Base-by-base conservation (phyloP, 2,888 invertebrate genomes). In the Apamea monoglypha region DNA sequence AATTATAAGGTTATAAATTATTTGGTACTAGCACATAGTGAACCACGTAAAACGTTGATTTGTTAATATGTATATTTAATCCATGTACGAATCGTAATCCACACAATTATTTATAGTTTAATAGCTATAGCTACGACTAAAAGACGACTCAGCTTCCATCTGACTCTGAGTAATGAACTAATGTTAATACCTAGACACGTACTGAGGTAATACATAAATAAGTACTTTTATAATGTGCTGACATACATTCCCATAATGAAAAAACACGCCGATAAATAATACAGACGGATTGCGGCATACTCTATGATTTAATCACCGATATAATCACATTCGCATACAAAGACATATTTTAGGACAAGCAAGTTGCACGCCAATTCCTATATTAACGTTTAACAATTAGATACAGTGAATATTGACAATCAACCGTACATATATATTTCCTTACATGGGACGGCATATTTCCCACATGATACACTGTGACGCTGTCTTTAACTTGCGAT, bases 401-500 rank as follows among this genome's bases (percentile, higher is more conserved):
- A 84, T 81, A 85, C 76, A 86, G 84, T 73, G 75, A 89, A 87
- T 86, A 89, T 82, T 84, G 82, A 79, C 83, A 87, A 80, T 87
- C 83, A 80, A 80, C 73, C 82, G 82, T 88, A 78, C 81, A 85
- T 81, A 82, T 85, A 87, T 84, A 80, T 87, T 91, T 90, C 91
- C 90, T 90, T 92, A 89, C 87, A 86, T 84, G 89, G 88, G 77
- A 76, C 80, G 86, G 88, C 90, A 92, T 92, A 90, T 93, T 93
- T 93, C 92, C 89, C 92, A 92, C 90, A 92, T 92, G 92, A 91
- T 90, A 88, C 86, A 75, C 86, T 91, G 88, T 91, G 89, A 90
- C 90, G 85, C 81, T 88, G 89, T 87, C 85, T 89, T 91, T 85
- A 83, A 74, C 83, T 89, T 78, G 78, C 88, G 88, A 91, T 91